Evolutionary conservation across 2,113 vertebrate species (phyloP).

Genomic region (Hippocampus barbouri): DNA sequence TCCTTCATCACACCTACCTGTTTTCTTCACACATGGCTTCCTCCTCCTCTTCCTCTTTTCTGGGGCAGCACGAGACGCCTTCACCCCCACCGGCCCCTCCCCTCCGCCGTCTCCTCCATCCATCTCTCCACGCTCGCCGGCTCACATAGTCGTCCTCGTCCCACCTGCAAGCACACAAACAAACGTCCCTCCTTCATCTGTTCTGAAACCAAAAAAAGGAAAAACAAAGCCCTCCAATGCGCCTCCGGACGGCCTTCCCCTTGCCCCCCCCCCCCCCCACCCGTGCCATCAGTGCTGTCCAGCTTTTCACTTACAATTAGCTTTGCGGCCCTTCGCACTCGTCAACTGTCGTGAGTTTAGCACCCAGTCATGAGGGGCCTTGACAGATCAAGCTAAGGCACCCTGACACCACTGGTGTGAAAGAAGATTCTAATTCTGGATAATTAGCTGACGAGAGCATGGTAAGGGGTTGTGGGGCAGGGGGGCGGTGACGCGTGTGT

Average conservation of each 20-base stretch:
- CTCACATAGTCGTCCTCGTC: slow-evolving; percentile 34
- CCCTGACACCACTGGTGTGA: slow-evolving; percentile 78
- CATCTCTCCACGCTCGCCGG: slow-evolving; percentile 11
- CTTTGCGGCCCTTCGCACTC: slow-evolving; percentile 65
- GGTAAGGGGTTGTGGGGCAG: slow-evolving; percentile 41
- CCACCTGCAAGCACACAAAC: slow-evolving; percentile 57
- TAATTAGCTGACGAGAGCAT: slow-evolving; percentile 79
- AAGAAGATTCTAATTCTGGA: slow-evolving; percentile 79
- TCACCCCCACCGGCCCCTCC: neutral
- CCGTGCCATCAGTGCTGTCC: slow-evolving; percentile 67
- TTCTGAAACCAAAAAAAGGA: slow-evolving; percentile 35
- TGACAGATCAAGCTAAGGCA: slow-evolving; percentile 75
- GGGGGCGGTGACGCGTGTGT: slow-evolving; percentile 6
- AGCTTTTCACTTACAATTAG: slow-evolving; percentile 80
- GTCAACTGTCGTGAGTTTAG: slow-evolving; percentile 76
- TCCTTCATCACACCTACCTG: slow-evolving; percentile 65
- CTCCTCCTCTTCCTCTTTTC: slow-evolving; percentile 43
- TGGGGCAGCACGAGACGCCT: slow-evolving; percentile 27
- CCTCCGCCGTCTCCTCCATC: neutral
- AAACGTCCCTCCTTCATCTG: slow-evolving; percentile 47
- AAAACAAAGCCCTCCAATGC: neutral
- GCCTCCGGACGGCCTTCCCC: slow-evolving; percentile 1
- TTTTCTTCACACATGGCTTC: slow-evolving; percentile 61
- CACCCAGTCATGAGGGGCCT: slow-evolving; percentile 70
- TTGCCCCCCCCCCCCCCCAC: neutral